These are phyloP conservation scores for Pseudoatta argentina DNA, from an alignment of 1,140 invertebrate species.

Conservation along the genomic window DNA sequence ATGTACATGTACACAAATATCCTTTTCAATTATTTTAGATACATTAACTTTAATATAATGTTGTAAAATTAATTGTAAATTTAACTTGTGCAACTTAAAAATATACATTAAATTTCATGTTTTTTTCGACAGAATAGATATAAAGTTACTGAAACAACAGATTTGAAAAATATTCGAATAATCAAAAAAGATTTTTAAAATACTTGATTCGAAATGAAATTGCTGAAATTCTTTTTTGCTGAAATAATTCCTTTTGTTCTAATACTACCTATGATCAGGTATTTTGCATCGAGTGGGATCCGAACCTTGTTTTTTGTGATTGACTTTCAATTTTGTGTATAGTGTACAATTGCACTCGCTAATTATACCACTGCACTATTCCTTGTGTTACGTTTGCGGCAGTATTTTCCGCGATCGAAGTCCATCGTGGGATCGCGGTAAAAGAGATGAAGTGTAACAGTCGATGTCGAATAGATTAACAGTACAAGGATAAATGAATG, in stretches of 20 bases:
- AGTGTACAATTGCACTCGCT: constrained; percentile 20
- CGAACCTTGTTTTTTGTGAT: constrained; percentile 43
- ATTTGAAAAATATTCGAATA: not conserved
- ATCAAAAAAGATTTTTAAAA: not conserved
- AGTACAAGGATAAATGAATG: constrained; percentile 20
- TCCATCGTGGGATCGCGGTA: constrained; percentile 37
- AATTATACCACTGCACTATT: constrained; percentile 36
- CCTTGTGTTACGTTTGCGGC: not conserved
- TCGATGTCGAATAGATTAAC: constrained; percentile 31
- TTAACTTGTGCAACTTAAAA: too few relatives aligned
- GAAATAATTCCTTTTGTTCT: constrained; percentile 37
- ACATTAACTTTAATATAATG: too few relatives aligned
- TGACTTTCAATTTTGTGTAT: constrained; percentile 41
- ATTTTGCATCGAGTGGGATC: constrained; percentile 38
- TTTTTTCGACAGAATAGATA: not conserved
- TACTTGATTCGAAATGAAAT: not conserved
- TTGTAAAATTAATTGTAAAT: too few relatives aligned
- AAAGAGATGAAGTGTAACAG: constrained; percentile 36
- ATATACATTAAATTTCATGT: too few relatives aligned
- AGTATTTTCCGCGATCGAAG: constrained; percentile 13
- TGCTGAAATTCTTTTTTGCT: constrained; percentile 49
- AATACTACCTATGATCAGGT: constrained; percentile 44
- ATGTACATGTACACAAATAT: too few relatives aligned
- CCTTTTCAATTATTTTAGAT: too few relatives aligned
- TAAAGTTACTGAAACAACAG: not conserved